Conservation (phyloP, 2,113 vertebrate genomes). For the Columba janthina region DNA sequence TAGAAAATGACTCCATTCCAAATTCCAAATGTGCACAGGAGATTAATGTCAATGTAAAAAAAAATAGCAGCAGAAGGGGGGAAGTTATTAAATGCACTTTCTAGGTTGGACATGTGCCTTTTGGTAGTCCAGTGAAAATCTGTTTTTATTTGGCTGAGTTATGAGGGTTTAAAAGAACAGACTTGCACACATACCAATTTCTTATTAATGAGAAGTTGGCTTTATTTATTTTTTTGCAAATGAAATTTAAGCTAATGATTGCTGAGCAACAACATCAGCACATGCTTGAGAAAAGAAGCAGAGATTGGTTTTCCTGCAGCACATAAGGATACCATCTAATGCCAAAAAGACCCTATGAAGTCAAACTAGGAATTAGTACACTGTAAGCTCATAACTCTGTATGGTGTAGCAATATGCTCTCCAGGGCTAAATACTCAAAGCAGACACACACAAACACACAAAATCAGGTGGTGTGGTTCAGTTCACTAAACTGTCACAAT, state of each 20-base stretch:
- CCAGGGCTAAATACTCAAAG: neutral
- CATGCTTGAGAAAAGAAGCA: neutral
- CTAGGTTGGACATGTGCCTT: constrained; percentile 38
- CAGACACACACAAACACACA: neutral
- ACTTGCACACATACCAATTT: neutral
- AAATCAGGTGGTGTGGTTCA: neutral
- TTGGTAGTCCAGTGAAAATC: constrained; percentile 20
- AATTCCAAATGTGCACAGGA: constrained; percentile 74
- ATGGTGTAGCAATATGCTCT: neutral
- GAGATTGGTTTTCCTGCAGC: neutral
- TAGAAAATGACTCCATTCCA: constrained; percentile 76
- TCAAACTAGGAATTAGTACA: neutral
- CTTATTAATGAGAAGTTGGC: neutral
- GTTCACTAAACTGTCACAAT: neutral
- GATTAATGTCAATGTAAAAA: constrained; percentile 67
- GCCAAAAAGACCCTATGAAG: neutral
- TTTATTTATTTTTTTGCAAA: constrained; percentile 35
- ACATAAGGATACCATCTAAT: neutral
- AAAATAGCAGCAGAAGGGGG: constrained; percentile 9
- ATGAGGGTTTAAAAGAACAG: constrained; percentile 33
- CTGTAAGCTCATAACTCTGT: neutral
- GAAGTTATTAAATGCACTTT: constrained; percentile 49
- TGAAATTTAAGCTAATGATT: constrained; percentile 18
- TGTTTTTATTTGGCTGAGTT: constrained; percentile 48
- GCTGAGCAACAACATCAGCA: neutral